Conservation (phyloP, 2,888 invertebrate species). For the Pemphredon lugubris region DNA sequence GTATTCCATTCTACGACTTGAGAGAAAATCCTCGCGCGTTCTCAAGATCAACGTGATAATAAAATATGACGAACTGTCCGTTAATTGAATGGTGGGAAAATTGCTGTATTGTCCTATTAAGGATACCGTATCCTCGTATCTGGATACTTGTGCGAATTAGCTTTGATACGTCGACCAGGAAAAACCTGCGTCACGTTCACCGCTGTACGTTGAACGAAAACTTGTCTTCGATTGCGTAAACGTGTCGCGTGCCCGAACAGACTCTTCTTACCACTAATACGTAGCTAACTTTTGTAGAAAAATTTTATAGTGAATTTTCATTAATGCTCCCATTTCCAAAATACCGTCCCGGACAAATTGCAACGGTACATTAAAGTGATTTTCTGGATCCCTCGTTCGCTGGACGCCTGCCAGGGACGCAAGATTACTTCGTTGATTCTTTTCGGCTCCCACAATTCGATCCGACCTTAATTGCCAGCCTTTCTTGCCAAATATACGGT, state of each 20-base stretch:
- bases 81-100: slow-evolving; percentile 59
- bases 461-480: slow-evolving; percentile 56
- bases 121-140: background rate
- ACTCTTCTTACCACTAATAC: too few relatives aligned
- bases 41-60: slow-evolving; percentile 40
- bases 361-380: slow-evolving; percentile 39
- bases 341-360: slow-evolving; percentile 15
- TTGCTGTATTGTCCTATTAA: slow-evolving; percentile 46
- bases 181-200: background rate
- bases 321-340: slow-evolving; percentile 11
- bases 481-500: slow-evolving; percentile 46
- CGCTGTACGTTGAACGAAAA: too few relatives aligned
- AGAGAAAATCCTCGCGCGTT: slow-evolving; percentile 39
- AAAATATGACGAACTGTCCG: slow-evolving; percentile 49
- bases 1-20: slow-evolving; percentile 13
- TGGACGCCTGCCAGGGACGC: slow-evolving; percentile 53
- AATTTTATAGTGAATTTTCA: too few relatives aligned
- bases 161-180: background rate
- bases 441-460: slow-evolving; percentile 40
- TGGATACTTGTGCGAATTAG: background rate
- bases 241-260: background rate
- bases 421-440: slow-evolving; percentile 59
- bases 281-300: too few relatives aligned
- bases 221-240: background rate
- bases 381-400: slow-evolving; percentile 35